Conservation (phyloP, 1,140 invertebrate species). For the Cyclina sinensis region DNA sequence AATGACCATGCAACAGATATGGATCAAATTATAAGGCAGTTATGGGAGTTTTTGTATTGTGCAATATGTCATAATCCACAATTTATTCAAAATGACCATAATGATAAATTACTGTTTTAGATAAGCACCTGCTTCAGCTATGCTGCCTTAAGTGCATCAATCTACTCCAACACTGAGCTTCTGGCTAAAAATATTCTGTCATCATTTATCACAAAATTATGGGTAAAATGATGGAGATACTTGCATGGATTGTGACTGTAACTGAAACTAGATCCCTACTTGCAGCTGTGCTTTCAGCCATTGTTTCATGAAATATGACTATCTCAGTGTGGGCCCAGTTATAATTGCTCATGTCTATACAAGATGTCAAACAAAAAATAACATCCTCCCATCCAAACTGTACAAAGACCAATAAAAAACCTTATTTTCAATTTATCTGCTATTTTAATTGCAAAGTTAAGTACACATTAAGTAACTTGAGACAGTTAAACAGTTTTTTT, state of each 20-base stretch:
- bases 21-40: not conserved
- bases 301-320: conserved; percentile 26
- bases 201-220: not conserved
- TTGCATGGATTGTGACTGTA: not conserved
- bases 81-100: not conserved
- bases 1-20: not conserved
- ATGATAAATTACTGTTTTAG: conserved; percentile 4
- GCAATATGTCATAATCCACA: conserved; percentile 15
- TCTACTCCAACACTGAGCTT: not conserved
- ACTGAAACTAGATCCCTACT: not conserved
- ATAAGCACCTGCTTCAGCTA: not conserved
- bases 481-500: not conserved
- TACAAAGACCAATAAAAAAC: not conserved
- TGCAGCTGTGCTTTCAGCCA: not conserved
- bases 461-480: not conserved
- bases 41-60: not conserved
- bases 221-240: not conserved
- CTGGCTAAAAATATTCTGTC: not conserved
- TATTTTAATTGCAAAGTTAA: too few relatives aligned
- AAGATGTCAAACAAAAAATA: not conserved
- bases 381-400: not conserved
- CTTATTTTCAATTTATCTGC: too few relatives aligned
- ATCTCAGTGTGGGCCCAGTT: too few relatives aligned
- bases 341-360: not conserved
- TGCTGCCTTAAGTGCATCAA: not conserved